Base-by-base conservation (phyloP, 2,113 vertebrate genomes). In the Alethe diademata region DNA sequence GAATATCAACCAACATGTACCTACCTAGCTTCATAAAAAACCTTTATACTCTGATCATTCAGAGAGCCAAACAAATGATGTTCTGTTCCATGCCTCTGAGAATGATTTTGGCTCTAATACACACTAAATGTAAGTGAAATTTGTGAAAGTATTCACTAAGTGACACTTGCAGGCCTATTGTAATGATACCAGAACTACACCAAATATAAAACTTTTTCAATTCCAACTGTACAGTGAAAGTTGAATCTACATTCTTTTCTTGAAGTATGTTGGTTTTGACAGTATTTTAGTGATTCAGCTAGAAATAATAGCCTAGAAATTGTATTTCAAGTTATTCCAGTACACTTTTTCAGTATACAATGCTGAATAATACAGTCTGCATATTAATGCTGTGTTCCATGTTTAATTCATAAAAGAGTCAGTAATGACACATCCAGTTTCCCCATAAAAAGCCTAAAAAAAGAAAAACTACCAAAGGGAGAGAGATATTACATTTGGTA, bases 241-340 rank as follows among this genome's bases (percentile, higher is more conserved):
- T 38, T 87, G 31, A 86, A 78, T 70, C 36, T 65, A 67, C 23
- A 7, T 56, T 81, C 40, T 85, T 78, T 51, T 48, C 36, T 45
- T 57, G 25, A 26, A 50, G 4, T 26, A 51, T 24, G 20, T 71
- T 64, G 33, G 62, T 67, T 88, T n/a, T 83, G 36, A 58, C 54
- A n/a, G 35, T 70, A 76, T 33, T 87, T 86, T 60, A 92, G 58
- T 47, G 23, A 81, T 72, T 78, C 61, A 75, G 23, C 19, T 57
- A 76, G 70, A 95, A 97, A 53, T 36, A 91, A 87, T 31, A 88
- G 36, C 25, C 51, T 53, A n/a, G 19, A 91, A 95, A 86, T 29
- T 33, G 5, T 91, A 82, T 87, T 85, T 72, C 75, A 62, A 80
- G 64, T 86, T 86, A 84, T 65, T 80, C 40, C 47, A 28, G 64